Conservation (phyloP, 2,113 vertebrate species). For the Loxodonta africana region DNA sequence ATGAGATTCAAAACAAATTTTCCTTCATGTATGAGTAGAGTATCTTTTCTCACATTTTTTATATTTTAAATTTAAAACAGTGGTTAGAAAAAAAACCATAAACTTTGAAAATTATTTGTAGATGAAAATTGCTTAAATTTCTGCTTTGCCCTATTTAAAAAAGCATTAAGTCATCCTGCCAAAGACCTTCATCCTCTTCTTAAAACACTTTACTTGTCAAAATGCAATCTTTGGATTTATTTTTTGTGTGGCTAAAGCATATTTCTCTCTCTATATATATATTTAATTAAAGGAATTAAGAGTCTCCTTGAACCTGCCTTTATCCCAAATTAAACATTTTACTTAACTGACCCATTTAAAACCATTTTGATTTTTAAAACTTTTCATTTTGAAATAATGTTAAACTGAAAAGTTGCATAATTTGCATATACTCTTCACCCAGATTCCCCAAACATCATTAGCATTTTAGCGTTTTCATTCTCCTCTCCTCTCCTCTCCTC, state of each 20-base stretch:
- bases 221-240: neutral
- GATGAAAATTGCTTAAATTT: conserved; percentile 1
- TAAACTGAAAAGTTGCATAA: neutral
- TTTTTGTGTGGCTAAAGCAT: neutral
- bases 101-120: conserved; percentile 23
- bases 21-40: neutral
- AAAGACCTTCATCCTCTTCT: neutral
- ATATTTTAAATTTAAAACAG: neutral
- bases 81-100: neutral
- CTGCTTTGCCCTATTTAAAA: conserved; percentile 29
- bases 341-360: neutral
- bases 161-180: neutral
- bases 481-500: neutral
- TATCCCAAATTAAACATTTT: conserved; percentile 14
- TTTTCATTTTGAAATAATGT: neutral
- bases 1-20: neutral
- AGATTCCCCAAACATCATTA: neutral
- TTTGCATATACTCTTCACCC: neutral
- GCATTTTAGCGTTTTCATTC: neutral
- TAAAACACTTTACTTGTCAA: neutral
- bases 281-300: neutral
- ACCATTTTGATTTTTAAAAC: neutral
- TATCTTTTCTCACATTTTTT: neutral
- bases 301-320: neutral
- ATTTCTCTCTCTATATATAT: neutral